A percentile compares a stretch with the other conserved stretches of the same genome.
These are phyloP conservation scores for Lytechinus pictus DNA, from an alignment of 35 echinoderm and acorn worm genomes.

Conservation along the genomic window DNA sequence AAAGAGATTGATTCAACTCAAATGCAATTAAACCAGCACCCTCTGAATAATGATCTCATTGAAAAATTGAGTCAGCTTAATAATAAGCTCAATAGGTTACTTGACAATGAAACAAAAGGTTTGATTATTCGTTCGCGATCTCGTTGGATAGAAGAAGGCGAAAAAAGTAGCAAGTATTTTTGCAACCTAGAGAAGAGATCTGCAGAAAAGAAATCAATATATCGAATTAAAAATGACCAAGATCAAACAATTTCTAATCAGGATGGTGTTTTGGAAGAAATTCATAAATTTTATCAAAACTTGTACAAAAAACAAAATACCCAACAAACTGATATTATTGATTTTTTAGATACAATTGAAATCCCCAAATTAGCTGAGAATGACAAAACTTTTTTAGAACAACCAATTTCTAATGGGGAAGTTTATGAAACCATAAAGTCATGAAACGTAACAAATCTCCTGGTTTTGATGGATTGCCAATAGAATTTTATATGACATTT, in stretches of 20 bases:
- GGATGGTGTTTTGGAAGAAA: slow-evolving; percentile 17
- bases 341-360: slow-evolving; percentile 31
- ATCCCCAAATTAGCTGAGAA: slow-evolving; percentile 40
- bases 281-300: slow-evolving; percentile 40
- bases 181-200: slow-evolving; percentile 56
- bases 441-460: not conserved
- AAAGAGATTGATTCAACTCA: not conserved
- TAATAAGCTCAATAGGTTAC: not conserved
- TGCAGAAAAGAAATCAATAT: slow-evolving; percentile 50
- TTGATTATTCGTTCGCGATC: slow-evolving; percentile 33
- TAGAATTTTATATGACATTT: too few relatives aligned
- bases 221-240: slow-evolving; percentile 1
- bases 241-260: slow-evolving; percentile 26
- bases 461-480: too few relatives aligned
- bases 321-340: not conserved
- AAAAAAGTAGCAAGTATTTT: slow-evolving; percentile 60
- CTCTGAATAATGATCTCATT: not conserved
- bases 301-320: not conserved
- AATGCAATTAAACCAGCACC: not conserved
- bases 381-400: not conserved
- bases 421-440: slow-evolving; percentile 33
- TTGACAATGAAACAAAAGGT: slow-evolving; percentile 40
- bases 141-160: not conserved
- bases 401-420: slow-evolving; percentile 33
- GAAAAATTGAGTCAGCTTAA: not conserved